Percentiles rank a stretch among this genome's conserved stretches.
Evolutionary conservation across 2,113 vertebrate species (phyloP).

Genomic region (Coracopsis vasa): DNA sequence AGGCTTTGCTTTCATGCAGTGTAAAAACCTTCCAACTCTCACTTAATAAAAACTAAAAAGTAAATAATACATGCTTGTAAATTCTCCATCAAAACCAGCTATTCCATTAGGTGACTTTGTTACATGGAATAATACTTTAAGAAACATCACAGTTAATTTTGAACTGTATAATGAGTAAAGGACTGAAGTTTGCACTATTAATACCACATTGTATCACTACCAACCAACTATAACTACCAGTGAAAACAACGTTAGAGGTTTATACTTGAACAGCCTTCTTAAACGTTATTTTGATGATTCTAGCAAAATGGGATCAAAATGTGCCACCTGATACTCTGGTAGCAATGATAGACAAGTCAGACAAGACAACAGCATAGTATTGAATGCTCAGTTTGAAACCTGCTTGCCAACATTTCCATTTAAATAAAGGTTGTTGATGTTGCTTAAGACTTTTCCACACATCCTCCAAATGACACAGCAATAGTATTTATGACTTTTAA

Average conservation of each 20-base stretch:
- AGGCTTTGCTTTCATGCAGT: not conserved
- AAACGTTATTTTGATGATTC: not conserved
- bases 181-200: not conserved
- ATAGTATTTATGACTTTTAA: not conserved
- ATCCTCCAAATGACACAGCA: accelerated
- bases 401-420: not conserved
- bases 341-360: not conserved
- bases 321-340: not conserved
- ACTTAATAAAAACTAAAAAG: not conserved
- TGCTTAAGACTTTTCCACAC: not conserved
- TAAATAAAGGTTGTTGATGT: not conserved
- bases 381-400: not conserved
- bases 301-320: not conserved
- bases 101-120: not conserved
- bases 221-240: not conserved
- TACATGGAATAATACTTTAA: not conserved
- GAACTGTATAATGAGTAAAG: not conserved
- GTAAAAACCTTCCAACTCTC: not conserved
- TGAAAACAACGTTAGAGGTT: not conserved
- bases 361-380: not conserved
- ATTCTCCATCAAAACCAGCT: not conserved
- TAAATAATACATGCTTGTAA: not conserved
- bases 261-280: not conserved
- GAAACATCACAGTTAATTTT: not conserved
- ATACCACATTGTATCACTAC: not conserved